phyloP scores from a whole-genome alignment of 2,888 invertebrate species.

The Acrocyrtus sp. region DNA sequence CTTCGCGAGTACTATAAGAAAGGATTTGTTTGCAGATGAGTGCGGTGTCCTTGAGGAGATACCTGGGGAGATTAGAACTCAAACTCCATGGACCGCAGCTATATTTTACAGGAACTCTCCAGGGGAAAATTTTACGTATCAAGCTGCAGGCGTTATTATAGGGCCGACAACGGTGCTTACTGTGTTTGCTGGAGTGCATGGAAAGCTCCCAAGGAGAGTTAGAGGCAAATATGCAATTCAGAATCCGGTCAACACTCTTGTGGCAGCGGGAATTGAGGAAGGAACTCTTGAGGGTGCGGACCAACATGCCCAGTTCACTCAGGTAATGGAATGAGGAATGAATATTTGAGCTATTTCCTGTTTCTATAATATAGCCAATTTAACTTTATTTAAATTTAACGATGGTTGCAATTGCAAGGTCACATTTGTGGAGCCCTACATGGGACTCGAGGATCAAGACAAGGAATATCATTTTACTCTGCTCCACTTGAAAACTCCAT shows the following conservation, averaged over 20 bases:
- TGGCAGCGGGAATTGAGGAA: constrained; percentile 50
- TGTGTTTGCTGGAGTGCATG: constrained; percentile 53
- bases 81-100: constrained; percentile 54
- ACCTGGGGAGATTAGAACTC: constrained; percentile 44
- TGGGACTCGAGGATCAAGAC: constrained; percentile 41
- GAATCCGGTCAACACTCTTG: constrained; percentile 34
- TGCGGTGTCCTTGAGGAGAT: constrained; percentile 46
- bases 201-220: constrained; percentile 45
- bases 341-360: no score
- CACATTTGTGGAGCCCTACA: constrained; percentile 51
- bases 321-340: constrained; percentile 44
- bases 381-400: no score
- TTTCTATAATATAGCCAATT: no score
- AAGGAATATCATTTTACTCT: constrained; percentile 55
- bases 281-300: constrained; percentile 46
- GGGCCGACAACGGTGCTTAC: constrained; percentile 50
- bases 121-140: constrained; percentile 36
- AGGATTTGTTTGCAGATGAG: constrained; percentile 44
- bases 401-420: constrained; percentile 40
- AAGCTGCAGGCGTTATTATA: constrained; percentile 50
- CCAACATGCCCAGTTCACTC: constrained; percentile 45
- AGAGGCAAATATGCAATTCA: constrained; percentile 40
- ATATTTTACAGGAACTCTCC: constrained; percentile 45
- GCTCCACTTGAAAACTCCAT: constrained; percentile 50
- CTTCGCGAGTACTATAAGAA: neutral